Conservation (phyloP, 2,888 invertebrate species). For the Agrenia bidenticulata region DNA sequence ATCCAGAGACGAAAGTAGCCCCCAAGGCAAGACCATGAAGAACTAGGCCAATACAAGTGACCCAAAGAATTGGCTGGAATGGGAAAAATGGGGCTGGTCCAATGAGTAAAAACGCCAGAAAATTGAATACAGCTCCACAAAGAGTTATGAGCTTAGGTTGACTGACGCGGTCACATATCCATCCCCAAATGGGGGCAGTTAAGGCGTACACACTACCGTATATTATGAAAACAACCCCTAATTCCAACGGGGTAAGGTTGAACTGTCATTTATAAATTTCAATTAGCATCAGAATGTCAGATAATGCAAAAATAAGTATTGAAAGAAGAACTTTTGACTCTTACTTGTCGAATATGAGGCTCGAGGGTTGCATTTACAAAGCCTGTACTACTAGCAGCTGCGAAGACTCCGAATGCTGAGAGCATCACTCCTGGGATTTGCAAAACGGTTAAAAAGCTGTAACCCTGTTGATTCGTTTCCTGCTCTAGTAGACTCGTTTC, state of each 20-base stretch:
- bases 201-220: slow-evolving; percentile 78
- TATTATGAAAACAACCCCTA: slow-evolving; percentile 80
- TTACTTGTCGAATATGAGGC: slow-evolving; percentile 59
- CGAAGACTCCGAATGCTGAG: slow-evolving; percentile 55
- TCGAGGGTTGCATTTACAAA: slow-evolving; percentile 63
- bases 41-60: slow-evolving; percentile 70
- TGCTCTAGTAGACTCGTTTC: background rate
- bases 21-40: slow-evolving; percentile 81
- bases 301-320: background rate
- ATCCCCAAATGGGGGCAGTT: slow-evolving; percentile 77
- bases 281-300: background rate
- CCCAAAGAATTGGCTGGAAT: slow-evolving; percentile 64
- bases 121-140: slow-evolving; percentile 67
- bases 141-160: slow-evolving; percentile 70
- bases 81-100: slow-evolving; percentile 80
- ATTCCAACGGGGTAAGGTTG: slow-evolving; percentile 66
- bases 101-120: slow-evolving; percentile 70
- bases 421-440: slow-evolving; percentile 56
- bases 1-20: slow-evolving; percentile 80
- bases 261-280: slow-evolving; percentile 59
- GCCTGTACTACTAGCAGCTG: slow-evolving; percentile 57
- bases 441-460: slow-evolving; percentile 45
- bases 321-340: background rate
- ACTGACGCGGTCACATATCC: slow-evolving; percentile 71
- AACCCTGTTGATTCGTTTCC: slow-evolving; percentile 13